Evolutionary conservation across 2,113 vertebrate species (phyloP).

Genomic region (Phyllopteryx taeniolatus): DNA sequence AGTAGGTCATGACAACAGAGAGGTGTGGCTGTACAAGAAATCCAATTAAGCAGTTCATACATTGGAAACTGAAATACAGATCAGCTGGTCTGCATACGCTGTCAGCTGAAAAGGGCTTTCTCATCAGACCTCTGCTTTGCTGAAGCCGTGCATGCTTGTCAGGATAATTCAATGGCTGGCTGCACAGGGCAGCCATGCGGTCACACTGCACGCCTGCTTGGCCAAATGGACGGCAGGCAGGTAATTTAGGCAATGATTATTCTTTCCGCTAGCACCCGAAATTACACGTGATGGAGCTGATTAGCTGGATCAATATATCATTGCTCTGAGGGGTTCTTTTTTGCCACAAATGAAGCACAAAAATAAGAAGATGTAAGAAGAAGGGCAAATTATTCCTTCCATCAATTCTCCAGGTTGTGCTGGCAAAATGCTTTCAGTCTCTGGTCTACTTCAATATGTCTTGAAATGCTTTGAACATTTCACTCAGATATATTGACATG

Average conservation of each 20-base stretch:
- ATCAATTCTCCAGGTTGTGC: slow-evolving; percentile 62
- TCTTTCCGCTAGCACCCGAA: slow-evolving; percentile 66
- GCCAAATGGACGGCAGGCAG: slow-evolving; percentile 46
- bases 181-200: slow-evolving; percentile 42
- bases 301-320: slow-evolving; percentile 65
- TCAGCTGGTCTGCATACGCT: slow-evolving; percentile 54
- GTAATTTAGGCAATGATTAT: slow-evolving; percentile 60
- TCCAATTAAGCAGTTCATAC: slow-evolving; percentile 61
- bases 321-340: slow-evolving; percentile 51
- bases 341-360: slow-evolving; percentile 30
- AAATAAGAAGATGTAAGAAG: slow-evolving; percentile 42
- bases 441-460: slow-evolving; percentile 49
- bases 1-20: slow-evolving; percentile 45
- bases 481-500: slow-evolving; percentile 46
- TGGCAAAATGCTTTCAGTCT: slow-evolving; percentile 46
- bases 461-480: slow-evolving; percentile 58
- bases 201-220: slow-evolving; percentile 20
- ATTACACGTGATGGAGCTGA: slow-evolving; percentile 56
- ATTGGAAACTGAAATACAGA: slow-evolving; percentile 64
- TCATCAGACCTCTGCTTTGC: slow-evolving; percentile 43
- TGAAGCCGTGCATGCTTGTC: slow-evolving; percentile 48
- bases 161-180: slow-evolving; percentile 47
- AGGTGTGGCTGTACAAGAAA: slow-evolving; percentile 43
- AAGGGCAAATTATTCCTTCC: slow-evolving; percentile 67
- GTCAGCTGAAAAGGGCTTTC: slow-evolving; percentile 55